Evolutionary conservation across 2,888 invertebrate genomes (phyloP), one percentile per base, ranked within the genome.

Genomic region (Aspidiotus destructor): DNA sequence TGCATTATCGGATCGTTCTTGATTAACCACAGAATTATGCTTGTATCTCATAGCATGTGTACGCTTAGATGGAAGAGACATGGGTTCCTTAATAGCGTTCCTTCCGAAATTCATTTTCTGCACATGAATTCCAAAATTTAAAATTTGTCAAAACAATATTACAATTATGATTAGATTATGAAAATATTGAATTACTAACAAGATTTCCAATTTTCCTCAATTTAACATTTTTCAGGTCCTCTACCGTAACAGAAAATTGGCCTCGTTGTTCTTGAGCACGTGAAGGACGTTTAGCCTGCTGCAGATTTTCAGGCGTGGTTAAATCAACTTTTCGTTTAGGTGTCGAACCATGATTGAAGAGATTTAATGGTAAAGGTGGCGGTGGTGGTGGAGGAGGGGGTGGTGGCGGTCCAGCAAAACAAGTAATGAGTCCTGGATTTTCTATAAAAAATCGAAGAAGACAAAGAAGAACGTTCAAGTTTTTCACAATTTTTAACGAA

Each of bases 141-240:
- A 28, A 28, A 28, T 28, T 28, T 5, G 28, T 28, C 5, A 28
- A 28, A 28, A 28, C 28, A 28, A 28, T 28, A 28, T 28, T 28
- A 28, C 28, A 28, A 28, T 28, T 28, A 28, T 28, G 2, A 28
- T 28, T 28, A 28, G 28, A 28, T 28, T 5, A 28, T 28, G 1
- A 28, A 28, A 28, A 5, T 5, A 28, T 28, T 28, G 28, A 48
- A 48, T n/a, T 48, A 48, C 48, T 48, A 2, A 44, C 48, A 10
- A 44, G 11, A n/a, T 48, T 48, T n/a, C 48, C 48, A 48, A 48
- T 48, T 48, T 48, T 48, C 48, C 48, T 48, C 48, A 48, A n/a
- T 48, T 48, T 48, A 48, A 48, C 48, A 48, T 48, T 48, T n/a
- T 48, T 48, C 48, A 48, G n/a, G n/a, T 48, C 48, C n/a, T 48